Conservation (phyloP, 1,140 invertebrate species). For the Trichomalopsis sarcophagae region DNA sequence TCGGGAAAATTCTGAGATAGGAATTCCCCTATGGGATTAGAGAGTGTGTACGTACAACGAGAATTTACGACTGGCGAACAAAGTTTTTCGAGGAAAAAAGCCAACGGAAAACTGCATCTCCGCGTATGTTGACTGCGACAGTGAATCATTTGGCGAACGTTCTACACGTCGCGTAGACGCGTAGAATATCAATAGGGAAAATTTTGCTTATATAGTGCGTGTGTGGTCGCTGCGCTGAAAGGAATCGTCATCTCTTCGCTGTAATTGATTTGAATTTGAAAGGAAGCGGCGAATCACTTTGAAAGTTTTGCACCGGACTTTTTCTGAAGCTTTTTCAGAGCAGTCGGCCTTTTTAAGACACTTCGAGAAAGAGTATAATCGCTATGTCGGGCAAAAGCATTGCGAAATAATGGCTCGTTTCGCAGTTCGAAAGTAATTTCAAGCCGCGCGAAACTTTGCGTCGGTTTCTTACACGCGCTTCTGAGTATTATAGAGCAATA, state of each 20-base stretch:
- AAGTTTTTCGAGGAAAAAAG: neutral
- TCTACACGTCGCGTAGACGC: neutral
- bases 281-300: neutral
- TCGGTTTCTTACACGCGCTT: neutral
- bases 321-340: neutral
- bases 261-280: slow-evolving; percentile 1
- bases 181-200: neutral
- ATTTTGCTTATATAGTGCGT: neutral
- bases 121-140: neutral
- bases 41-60: too few relatives aligned
- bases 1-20: neutral
- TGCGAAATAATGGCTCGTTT: neutral
- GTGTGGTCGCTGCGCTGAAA: too few relatives aligned
- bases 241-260: neutral
- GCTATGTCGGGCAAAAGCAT: neutral
- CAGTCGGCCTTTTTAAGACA: neutral
- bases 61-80: too few relatives aligned
- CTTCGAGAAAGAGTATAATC: neutral
- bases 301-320: neutral
- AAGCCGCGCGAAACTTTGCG: neutral
- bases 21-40: too few relatives aligned
- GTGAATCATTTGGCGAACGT: slow-evolving; percentile 6
- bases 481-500: neutral
- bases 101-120: neutral
- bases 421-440: neutral